Base-by-base conservation (phyloP, 2,797 vertebrate species). In the Decapterus maruadsi region DNA sequence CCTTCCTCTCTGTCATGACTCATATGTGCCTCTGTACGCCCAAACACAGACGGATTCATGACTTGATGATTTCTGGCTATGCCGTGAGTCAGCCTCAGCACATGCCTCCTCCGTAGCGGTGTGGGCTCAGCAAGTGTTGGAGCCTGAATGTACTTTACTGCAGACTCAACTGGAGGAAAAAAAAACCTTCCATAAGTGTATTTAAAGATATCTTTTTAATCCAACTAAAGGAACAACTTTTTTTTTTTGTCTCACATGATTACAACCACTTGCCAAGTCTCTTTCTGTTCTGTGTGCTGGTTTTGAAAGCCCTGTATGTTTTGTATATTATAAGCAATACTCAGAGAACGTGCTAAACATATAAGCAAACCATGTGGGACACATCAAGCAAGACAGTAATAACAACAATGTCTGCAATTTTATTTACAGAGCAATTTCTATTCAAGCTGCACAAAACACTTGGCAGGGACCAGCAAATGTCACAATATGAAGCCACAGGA, bases 21-120 rank as follows among this genome's bases (percentile, higher is more conserved):
- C 92, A 94, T 86, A 72, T 54, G 89, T 83, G 85, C 87, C 90
- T 89, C 86, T 73, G 84, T 78, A 92, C 86, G 88, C 89, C 90
- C 84, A 85, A 88, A 90, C 88, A 79, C 87, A 90, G 87, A 89
- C 81, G 29, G 81, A 91, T 93, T 90, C 89, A 93, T 93, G 90
- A 94, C 92, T 91, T 68, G 84, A 87, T 90, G 91, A 88, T 93
- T 92, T 91, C 83, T 87, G 89, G 81, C 87, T 65, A 48, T 12
- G 66, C 61, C n/a, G 62, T 94, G 92, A 94, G 75, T 93, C 93
- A 93, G 83, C 73, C 68, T 51, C 83, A 42, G 86, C 81, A 81
- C 85, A 85, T 69, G 72, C 90, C 92, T 91, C 92, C 92, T 91
- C 90, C 88, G 19, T 89, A 76, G 84, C 53, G 74, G 77, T 80